Percentiles rank a stretch among this genome's conserved stretches.
These are phyloP conservation scores for Mamestra brassicae DNA, from an alignment of 2,888 invertebrate genomes.

Conservation along the genomic window DNA sequence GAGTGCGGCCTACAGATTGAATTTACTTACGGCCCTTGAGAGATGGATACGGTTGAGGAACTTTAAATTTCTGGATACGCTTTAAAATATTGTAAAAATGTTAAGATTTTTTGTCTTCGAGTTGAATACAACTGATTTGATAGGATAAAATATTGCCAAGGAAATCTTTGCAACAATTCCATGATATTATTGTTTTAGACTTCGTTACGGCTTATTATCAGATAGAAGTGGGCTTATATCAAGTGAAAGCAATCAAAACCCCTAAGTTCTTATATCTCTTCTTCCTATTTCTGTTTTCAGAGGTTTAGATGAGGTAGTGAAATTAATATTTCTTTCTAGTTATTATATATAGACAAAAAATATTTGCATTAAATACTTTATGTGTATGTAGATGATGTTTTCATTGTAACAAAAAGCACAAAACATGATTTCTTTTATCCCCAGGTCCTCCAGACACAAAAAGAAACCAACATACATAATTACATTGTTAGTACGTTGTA, in stretches of 20 bases:
- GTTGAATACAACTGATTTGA: background rate
- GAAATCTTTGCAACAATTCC: background rate
- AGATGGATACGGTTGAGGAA: constrained; percentile 73
- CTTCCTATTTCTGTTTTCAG: background rate
- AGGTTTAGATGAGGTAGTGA: background rate
- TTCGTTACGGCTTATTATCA: background rate
- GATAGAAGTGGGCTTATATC: too few relatives aligned
- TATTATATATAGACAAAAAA: background rate
- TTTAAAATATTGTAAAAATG: constrained; percentile 18
- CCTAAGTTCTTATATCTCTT: too few relatives aligned
- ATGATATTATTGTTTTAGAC: background rate
- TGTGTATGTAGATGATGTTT: background rate
- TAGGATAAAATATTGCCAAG: background rate
- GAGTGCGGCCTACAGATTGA: constrained; percentile 88
- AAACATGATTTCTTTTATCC: background rate
- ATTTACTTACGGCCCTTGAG: constrained; percentile 84
- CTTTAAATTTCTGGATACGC: constrained; percentile 51
- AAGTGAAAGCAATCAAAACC: background rate
- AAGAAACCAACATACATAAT: constrained; percentile 19
- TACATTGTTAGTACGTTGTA: constrained; percentile 36
- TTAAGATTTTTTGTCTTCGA: background rate
- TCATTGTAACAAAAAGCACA: background rate
- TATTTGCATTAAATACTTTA: background rate
- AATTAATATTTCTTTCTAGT: background rate
- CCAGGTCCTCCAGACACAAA: background rate